Evolutionary conservation across 1,140 invertebrate species (phyloP), one percentile per base, ranked within the genome.

Genomic region (Carcinoscorpius rotundicauda): DNA sequence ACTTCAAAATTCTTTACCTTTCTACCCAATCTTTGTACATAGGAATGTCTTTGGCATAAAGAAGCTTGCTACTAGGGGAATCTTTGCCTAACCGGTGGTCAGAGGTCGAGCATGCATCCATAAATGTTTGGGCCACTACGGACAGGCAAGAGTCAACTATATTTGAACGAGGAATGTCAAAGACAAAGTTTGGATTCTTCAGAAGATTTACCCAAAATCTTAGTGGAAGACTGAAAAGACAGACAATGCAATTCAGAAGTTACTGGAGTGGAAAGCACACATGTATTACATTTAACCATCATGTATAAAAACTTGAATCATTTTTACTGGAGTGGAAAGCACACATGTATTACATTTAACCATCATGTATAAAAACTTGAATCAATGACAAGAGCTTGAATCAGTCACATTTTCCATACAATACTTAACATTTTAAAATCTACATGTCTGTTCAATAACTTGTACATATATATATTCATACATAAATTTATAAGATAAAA

Each of bases 141-240:
- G 94, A 98, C 65, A 99, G 82, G 80, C 96, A 99, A 4, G 96
- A 96, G 78, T 99, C 97, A 62, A 99, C 95, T 67, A 97, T 99
- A 78, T 97, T 98, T 11, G 96, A 98, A 79, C 99, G 99, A 79
- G 97, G 91, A 71, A 99, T 97, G 77, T 99, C 96, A 80, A 99
- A 99, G 55, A 99, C 94, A 82, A 99, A 99, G 78, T 99, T 97
- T 29, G 97, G 97, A 84, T 99, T 99, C 80, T 99, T 99, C 69
- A 99, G 98, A 58, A 99, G 84, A 80, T 99, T 99, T 49, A 99
- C 97, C 97, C 97, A 99, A 81, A 99, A 99, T 62, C 87, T 73
- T 49, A 88, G 74, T 6, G 87, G 86, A 68, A 88, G 76, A 73
- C 85, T 68, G 11, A 57, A 65, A 60, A 55, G 11, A 53, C 56